phyloP scores from a whole-genome alignment of 2,888 invertebrate species.

The Dicycla oo region DNA sequence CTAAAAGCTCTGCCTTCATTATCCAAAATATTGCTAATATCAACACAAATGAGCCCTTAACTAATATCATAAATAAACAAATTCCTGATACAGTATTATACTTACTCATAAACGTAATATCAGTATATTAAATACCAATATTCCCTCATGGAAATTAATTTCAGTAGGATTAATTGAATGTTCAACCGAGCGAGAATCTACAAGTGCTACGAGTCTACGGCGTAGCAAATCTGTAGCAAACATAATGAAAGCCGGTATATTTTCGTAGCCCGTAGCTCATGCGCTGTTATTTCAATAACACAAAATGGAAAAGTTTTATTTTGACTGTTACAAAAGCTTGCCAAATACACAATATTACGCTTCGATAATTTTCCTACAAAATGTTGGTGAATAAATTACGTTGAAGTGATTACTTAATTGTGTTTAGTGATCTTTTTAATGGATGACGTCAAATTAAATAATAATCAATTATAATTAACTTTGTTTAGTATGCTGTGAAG shows the following conservation, averaged over 20 bases:
- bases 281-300: slow-evolving; percentile 25
- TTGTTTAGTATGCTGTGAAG: neutral
- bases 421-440: slow-evolving; percentile 20
- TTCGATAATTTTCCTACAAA: slow-evolving; percentile 12
- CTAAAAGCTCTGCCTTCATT: neutral
- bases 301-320: slow-evolving; percentile 42
- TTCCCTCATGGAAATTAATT: slow-evolving; percentile 57
- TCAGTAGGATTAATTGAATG: slow-evolving; percentile 63
- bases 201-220: slow-evolving; percentile 69
- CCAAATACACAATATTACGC: slow-evolving; percentile 13
- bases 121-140: slow-evolving; percentile 59
- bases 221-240: slow-evolving; percentile 66
- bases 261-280: slow-evolving; percentile 43
- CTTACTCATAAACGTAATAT: slow-evolving; percentile 38
- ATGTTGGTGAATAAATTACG: slow-evolving; percentile 11
- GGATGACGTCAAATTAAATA: slow-evolving; percentile 28
- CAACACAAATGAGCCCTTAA: slow-evolving; percentile 3
- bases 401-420: slow-evolving; percentile 37
- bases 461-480: slow-evolving; percentile 9
- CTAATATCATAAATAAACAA: slow-evolving; percentile 12
- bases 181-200: slow-evolving; percentile 58
- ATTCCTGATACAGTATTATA: slow-evolving; percentile 8
- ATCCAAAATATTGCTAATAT: neutral
- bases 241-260: slow-evolving; percentile 35
- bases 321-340: slow-evolving; percentile 30